phyloP scores from a whole-genome alignment of 2,113 vertebrate species.

The Crotalus viridis region DNA sequence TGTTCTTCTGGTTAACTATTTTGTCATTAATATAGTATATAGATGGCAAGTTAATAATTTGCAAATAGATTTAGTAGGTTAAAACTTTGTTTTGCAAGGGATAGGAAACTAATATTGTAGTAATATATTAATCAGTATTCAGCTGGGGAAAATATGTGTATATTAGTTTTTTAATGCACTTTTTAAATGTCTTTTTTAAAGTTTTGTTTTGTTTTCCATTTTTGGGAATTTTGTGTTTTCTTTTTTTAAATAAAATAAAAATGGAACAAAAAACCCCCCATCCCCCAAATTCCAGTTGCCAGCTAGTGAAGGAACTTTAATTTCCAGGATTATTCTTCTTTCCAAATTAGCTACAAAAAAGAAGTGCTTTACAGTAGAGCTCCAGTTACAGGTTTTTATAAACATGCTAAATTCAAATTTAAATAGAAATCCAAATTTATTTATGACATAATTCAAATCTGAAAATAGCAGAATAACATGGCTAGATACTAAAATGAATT shows the following conservation, averaged over 20 bases:
- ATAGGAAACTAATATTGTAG: not conserved
- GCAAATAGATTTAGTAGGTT: not conserved
- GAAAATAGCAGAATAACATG: not conserved
- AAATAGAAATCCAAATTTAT: not conserved
- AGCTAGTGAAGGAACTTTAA: not conserved
- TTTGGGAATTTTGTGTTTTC: not conserved
- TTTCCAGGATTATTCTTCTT: not conserved
- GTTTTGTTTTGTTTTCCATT: not conserved
- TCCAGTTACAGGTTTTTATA: not conserved
- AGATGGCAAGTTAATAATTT: not conserved
- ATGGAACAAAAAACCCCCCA: not conserved
- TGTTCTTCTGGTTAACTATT: not conserved
- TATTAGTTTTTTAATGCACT: not conserved
- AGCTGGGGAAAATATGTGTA: not conserved
- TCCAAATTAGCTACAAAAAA: not conserved
- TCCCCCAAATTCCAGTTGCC: not conserved
- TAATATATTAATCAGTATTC: not conserved
- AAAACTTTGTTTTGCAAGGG: not conserved
- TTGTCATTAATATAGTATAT: not conserved
- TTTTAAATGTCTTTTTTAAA: not conserved
- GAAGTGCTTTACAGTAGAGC: not conserved
- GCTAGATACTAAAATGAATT: not conserved
- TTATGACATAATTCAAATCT: not conserved
- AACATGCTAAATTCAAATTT: not conserved
- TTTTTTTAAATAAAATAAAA: not conserved